Base-by-base conservation (phyloP, 2,797 vertebrate species). In the Chloroceryle inda region DNA sequence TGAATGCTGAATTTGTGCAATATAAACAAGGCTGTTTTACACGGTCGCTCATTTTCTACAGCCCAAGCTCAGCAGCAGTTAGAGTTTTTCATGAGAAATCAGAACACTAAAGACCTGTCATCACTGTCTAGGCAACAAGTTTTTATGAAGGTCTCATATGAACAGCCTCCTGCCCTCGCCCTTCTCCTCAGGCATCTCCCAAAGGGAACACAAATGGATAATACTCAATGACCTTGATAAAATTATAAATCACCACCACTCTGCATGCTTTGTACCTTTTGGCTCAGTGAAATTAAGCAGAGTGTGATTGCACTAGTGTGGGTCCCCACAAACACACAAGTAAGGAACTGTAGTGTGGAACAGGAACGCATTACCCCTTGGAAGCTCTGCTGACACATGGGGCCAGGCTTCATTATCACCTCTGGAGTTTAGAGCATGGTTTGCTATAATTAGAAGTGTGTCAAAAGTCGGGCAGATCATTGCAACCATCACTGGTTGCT, bases 391-490 rank as follows among this genome's bases (percentile, higher is more conserved):
- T 86, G 88, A 86, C 92, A 93, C 79, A 37, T 2, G 10, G 38
- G 74, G 49, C 74, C 11, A 0, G 86, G 42, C 66, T 91, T 83
- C 69, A 33, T 76, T 96, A 71, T 68, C 76, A 53, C 45, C 37
- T 89, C 69, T 85, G 44, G 52, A 53, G 73, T 85, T 91, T 92
- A 87, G 76, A 71, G 67, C 83, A 59, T 45, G n/a, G 23, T 74
- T 53, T 63, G 55, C 83, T 85, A 87, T 95, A 81, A 92, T 97
- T 92, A 95, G 87, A 79, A 84, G 59, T 15, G 13, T 67, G 84
- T 58, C 53, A 91, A 87, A 96, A 58, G 55, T 89, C 45, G 12
- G 67, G 61, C 59, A 83, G 75, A 94, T 66, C 72, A 38, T 13
- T 73, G 78, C 72, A 86, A 52, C 67, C 68, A 59, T 79, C 38